Conservation (phyloP, 2,113 vertebrate species). For the Phrynosoma platyrhinos region DNA sequence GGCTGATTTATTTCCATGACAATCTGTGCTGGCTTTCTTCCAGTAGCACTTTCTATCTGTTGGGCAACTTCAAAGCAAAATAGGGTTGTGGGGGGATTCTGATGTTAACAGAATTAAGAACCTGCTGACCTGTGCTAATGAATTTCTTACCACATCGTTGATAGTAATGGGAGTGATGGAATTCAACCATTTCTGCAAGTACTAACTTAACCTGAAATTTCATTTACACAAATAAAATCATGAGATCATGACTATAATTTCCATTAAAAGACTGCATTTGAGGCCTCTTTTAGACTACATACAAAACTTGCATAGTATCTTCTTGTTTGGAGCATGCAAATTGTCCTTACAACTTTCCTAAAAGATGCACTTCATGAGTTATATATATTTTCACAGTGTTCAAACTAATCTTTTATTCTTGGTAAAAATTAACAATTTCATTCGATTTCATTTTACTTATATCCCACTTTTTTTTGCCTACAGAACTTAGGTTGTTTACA, state of each 20-base stretch:
- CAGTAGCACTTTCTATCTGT: conserved; percentile 9
- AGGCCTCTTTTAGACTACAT: background rate
- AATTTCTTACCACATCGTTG: background rate
- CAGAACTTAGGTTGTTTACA: no score
- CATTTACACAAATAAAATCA: background rate
- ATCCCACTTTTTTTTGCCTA: no score
- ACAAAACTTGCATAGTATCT: background rate
- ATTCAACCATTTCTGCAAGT: background rate
- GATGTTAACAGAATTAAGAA: conserved; percentile 1
- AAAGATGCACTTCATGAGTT: background rate
- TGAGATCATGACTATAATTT: background rate
- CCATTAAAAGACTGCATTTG: background rate
- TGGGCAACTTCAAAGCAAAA: conserved; percentile 18
- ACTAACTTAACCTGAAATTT: background rate
- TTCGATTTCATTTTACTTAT: no score
- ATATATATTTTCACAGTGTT: background rate
- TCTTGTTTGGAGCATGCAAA: background rate
- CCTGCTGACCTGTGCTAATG: background rate
- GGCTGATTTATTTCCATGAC: background rate
- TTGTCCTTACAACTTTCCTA: background rate
- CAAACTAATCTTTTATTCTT: background rate
- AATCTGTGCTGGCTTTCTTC: conserved; percentile 5
- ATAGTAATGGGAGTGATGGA: background rate
- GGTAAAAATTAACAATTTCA: background rate
- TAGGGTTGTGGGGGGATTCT: background rate